Evolutionary conservation across 2,888 invertebrate species (phyloP).

Genomic region (Agonopterix heracliana): DNA sequence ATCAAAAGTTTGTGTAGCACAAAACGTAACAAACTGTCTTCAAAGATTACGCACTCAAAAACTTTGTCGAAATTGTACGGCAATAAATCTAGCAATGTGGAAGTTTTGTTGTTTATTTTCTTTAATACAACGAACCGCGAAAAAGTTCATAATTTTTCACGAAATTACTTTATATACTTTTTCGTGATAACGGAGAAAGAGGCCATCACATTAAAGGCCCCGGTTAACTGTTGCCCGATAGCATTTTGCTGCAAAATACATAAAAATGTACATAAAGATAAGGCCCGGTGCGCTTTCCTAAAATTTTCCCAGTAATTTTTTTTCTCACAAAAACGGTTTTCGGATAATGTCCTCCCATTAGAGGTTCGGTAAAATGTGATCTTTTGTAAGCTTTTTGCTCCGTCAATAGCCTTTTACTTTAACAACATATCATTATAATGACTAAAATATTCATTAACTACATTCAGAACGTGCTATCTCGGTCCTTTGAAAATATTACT

Average conservation of each 20-base stretch:
- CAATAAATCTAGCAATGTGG: constrained; percentile 40
- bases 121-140: constrained; percentile 31
- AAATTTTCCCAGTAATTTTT: constrained; percentile 57
- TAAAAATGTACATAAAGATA: constrained; percentile 67
- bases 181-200: constrained; percentile 40
- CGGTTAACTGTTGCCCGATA: constrained; percentile 53
- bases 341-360: constrained; percentile 61
- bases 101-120: constrained; percentile 41
- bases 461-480: background rate
- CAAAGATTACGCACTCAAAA: constrained; percentile 35
- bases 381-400: constrained; percentile 42
- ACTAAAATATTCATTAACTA: constrained; percentile 21
- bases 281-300: constrained; percentile 44
- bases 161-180: constrained; percentile 51
- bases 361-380: constrained; percentile 49
- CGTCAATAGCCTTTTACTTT: constrained; percentile 32
- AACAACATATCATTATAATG: constrained; percentile 28
- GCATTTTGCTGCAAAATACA: constrained; percentile 53
- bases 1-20: constrained; percentile 24
- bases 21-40: constrained; percentile 6
- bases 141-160: constrained; percentile 45
- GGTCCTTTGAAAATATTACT: no score
- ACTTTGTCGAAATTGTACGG: constrained; percentile 36
- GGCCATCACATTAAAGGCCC: constrained; percentile 41
- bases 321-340: constrained; percentile 58